phyloP scores from a whole-genome alignment of 1,140 invertebrate species.

The Oreohelix idahoensis region DNA sequence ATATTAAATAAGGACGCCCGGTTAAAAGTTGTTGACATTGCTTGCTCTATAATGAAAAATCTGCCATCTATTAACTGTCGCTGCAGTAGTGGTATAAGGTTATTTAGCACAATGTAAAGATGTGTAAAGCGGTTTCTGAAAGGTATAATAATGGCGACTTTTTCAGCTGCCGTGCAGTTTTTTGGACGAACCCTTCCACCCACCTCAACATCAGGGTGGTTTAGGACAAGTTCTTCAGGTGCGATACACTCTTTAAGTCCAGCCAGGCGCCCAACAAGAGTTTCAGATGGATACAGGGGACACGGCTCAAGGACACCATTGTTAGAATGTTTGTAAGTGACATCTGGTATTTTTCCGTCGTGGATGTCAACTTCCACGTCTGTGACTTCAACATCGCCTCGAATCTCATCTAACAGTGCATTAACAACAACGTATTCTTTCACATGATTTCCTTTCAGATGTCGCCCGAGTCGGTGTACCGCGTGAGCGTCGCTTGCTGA shows the following conservation, averaged over 20 bases:
- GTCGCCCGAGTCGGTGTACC: not conserved
- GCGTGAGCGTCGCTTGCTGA: not conserved
- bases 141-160: slow-evolving; percentile 70
- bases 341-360: not conserved
- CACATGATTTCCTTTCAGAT: not conserved
- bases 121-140: slow-evolving; percentile 71
- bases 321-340: not conserved
- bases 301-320: not conserved
- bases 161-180: slow-evolving; percentile 81
- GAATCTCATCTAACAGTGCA: not conserved
- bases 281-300: not conserved
- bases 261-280: slow-evolving; percentile 12
- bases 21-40: slow-evolving; percentile 80
- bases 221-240: not conserved
- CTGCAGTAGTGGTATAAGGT: slow-evolving; percentile 57
- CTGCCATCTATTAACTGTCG: slow-evolving; percentile 58
- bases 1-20: slow-evolving; percentile 94
- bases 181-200: slow-evolving; percentile 84
- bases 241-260: not conserved
- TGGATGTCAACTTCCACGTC: not conserved
- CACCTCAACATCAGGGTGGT: not conserved
- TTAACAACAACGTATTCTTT: not conserved
- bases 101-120: slow-evolving; percentile 55
- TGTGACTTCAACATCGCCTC: not conserved
- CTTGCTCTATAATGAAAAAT: slow-evolving; percentile 60